Evolutionary conservation across 2,113 vertebrate species (phyloP).

Genomic region (Parus major): DNA sequence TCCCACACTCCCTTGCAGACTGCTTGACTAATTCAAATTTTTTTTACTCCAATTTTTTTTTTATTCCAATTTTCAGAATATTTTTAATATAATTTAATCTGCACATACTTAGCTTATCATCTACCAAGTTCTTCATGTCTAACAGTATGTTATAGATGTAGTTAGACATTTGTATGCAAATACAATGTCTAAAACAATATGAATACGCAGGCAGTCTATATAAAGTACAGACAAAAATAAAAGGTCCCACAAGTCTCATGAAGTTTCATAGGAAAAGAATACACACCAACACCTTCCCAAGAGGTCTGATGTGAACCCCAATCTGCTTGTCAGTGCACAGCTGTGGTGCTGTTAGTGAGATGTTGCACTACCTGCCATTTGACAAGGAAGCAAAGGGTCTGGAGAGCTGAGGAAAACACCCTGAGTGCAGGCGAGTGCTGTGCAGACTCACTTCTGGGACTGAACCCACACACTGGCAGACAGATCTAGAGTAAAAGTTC

Average conservation of each 20-base stretch:
- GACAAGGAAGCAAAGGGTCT: background rate
- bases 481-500: background rate
- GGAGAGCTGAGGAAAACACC: background rate
- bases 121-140: background rate
- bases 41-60: conserved; percentile 23
- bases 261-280: conserved; percentile 58
- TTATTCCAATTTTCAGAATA: conserved; percentile 29
- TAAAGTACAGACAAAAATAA: conserved; percentile 56
- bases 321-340: background rate
- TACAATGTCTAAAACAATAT: conserved; percentile 12
- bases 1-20: background rate
- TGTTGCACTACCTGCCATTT: background rate
- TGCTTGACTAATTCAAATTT: background rate
- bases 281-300: conserved; percentile 15
- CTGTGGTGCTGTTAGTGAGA: background rate
- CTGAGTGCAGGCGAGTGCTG: background rate
- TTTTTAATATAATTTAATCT: conserved; percentile 58
- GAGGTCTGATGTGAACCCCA: background rate
- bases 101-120: conserved; percentile 52
- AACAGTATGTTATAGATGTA: background rate
- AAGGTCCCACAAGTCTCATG: conserved; percentile 52
- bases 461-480: background rate
- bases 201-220: conserved; percentile 45
- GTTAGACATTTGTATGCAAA: conserved; percentile 42
- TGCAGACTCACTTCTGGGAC: background rate